A percentile compares a stretch with the other conserved stretches of the same genome.
phyloP scores from a whole-genome alignment of 35 echinoderm and acorn worm genomes.

The Stichopus chloronotus region DNA sequence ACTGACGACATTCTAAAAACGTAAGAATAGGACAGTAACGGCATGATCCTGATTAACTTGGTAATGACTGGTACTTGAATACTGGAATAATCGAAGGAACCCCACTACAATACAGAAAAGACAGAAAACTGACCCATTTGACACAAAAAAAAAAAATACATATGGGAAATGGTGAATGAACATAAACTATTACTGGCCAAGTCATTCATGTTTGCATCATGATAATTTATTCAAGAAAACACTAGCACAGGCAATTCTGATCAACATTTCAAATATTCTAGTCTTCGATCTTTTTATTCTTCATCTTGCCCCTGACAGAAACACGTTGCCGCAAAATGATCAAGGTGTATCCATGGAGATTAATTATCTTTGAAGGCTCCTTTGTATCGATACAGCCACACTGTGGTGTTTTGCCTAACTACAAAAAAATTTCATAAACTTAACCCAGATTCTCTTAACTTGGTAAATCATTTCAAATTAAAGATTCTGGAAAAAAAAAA shows the following conservation, averaged over 20 bases:
- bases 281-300: not conserved
- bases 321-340: not conserved
- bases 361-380: not conserved
- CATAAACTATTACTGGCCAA: no score
- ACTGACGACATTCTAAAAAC: no score
- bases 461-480: constrained; percentile 15
- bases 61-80: no score
- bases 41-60: no score
- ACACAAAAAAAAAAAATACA: no score
- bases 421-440: constrained; percentile 18
- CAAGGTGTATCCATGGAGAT: not conserved
- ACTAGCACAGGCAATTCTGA: not conserved
- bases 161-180: no score
- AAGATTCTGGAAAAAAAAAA: not conserved
- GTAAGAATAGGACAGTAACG: no score
- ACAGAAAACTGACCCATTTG: no score
- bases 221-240: no score
- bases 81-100: no score
- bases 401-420: not conserved
- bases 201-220: no score
- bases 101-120: no score
- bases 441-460: constrained; percentile 20
- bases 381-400: not conserved
- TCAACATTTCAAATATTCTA: not conserved
- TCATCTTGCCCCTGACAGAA: not conserved